Percentiles rank a stretch among this genome's conserved stretches.
These are phyloP conservation scores for Sphaeramia orbicularis DNA, from an alignment of 2,797 vertebrate species.

Conservation along the genomic window DNA sequence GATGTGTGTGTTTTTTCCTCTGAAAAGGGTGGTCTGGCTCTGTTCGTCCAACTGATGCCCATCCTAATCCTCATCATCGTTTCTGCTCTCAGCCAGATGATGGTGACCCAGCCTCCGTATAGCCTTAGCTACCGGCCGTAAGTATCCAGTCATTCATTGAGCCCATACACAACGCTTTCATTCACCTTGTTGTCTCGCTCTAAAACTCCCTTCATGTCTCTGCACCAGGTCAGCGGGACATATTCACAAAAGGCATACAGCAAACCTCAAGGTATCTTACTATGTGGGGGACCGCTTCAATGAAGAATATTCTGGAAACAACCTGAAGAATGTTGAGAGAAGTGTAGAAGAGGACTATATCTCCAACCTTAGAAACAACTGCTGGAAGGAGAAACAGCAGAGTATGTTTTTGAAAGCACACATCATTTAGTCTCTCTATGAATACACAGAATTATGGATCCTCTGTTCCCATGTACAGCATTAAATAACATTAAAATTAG, in stretches of 20 bases:
- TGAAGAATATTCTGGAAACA: constrained; percentile 90
- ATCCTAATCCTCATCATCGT: constrained; percentile 98
- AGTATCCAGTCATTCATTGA: constrained; percentile 70
- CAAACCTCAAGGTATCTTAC: constrained; percentile 93
- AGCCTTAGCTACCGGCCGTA: constrained; percentile 95
- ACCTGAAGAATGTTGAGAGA: constrained; percentile 91
- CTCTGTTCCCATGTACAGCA: too few species aligned
- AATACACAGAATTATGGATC: too few species aligned
- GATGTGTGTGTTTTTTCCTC: not conserved
- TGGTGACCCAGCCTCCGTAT: constrained; percentile 98
- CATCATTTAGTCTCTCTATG: too few species aligned
- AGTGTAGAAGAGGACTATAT: constrained; percentile 98
- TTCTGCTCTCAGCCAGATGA: constrained; percentile 97
- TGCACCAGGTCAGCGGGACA: constrained; percentile 92
- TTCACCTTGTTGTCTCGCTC: not conserved
- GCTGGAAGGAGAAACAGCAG: constrained; percentile 99
- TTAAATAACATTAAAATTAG: too few species aligned
- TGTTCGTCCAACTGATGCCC: constrained; percentile 98
- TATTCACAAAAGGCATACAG: constrained; percentile 89
- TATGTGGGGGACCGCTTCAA: constrained; percentile 93
- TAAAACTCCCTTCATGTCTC: too few species aligned
- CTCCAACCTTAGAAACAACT: constrained; percentile 97
- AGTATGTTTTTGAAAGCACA: constrained; percentile 85
- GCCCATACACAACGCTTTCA: too few species aligned
- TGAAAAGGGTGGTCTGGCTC: constrained; percentile 93